A percentile compares a stretch with the other conserved stretches of the same genome.
phyloP scores from a whole-genome alignment of 2,797 vertebrate genomes.

The Pangasius larnaudii region DNA sequence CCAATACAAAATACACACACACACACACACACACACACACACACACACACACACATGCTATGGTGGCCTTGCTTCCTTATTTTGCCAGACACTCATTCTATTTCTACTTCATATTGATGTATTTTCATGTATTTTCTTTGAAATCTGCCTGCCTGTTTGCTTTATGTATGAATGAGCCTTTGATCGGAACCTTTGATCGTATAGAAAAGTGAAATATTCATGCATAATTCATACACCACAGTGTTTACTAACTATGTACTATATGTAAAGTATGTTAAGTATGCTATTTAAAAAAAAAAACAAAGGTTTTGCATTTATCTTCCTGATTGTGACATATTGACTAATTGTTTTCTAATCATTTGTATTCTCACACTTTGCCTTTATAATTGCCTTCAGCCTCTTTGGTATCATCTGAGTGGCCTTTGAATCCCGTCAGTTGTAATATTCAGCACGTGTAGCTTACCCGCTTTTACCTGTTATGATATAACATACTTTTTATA shows the following conservation, averaged over 20 bases:
- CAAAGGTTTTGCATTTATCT: neutral
- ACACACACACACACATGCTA: neutral
- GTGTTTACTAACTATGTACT: neutral
- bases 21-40: neutral
- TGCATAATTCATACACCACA: neutral
- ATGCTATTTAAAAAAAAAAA: neutral
- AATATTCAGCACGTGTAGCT: neutral
- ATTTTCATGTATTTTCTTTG: neutral
- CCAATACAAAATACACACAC: neutral
- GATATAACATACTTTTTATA: neutral
- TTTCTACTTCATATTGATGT: neutral
- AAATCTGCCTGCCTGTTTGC: neutral
- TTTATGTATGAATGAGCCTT: neutral
- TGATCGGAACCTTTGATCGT: neutral
- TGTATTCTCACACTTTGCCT: neutral
- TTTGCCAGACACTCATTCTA: neutral
- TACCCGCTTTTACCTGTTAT: neutral
- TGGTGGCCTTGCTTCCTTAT: neutral
- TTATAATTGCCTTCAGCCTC: neutral
- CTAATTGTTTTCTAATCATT: neutral
- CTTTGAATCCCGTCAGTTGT: neutral
- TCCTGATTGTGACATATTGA: neutral
- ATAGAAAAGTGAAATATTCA: neutral
- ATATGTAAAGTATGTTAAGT: neutral
- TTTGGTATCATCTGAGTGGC: neutral